These are phyloP conservation scores for Macrotus californicus DNA, from an alignment of 2,113 vertebrate species.

Conservation along the genomic window DNA sequence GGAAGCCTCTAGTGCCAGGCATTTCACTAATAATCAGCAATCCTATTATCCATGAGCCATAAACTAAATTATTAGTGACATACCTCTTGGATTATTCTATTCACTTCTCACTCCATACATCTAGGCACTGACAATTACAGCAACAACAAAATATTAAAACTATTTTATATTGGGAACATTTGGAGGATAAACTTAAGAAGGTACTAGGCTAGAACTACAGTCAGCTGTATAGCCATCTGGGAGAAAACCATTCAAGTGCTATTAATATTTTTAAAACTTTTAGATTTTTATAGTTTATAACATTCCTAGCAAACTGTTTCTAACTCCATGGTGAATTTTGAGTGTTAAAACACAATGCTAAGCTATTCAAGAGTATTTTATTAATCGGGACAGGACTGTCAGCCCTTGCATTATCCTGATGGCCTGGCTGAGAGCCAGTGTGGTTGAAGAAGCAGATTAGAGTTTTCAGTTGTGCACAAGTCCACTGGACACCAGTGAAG, in stretches of 20 bases:
- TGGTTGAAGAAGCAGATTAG: not conserved
- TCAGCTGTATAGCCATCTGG: constrained; percentile 74
- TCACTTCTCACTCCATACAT: constrained; percentile 70
- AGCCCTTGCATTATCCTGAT: constrained; percentile 45
- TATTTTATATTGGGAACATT: constrained; percentile 76
- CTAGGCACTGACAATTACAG: constrained; percentile 80
- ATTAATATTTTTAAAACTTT: constrained; percentile 77
- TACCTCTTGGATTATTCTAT: constrained; percentile 71
- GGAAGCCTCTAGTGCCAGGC: constrained; percentile 64
- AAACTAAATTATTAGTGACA: constrained; percentile 77
- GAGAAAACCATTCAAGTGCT: constrained; percentile 70
- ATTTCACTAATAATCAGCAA: constrained; percentile 75
- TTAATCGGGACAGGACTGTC: constrained; percentile 39
- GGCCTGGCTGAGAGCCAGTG: not conserved
- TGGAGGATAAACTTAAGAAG: constrained; percentile 75
- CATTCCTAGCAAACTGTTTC: constrained; percentile 60
- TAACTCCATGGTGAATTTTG: constrained; percentile 58
- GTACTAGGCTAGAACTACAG: constrained; percentile 58
- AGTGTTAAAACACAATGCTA: constrained; percentile 51
- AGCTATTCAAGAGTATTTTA: constrained; percentile 37
- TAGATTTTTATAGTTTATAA: constrained; percentile 43
- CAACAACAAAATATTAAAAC: constrained; percentile 81
- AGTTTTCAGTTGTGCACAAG: not conserved
- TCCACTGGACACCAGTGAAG: not conserved
- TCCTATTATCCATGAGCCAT: constrained; percentile 74